Conservation (phyloP, 2,113 vertebrate species). For the Hemibagrus wyckioides region DNA sequence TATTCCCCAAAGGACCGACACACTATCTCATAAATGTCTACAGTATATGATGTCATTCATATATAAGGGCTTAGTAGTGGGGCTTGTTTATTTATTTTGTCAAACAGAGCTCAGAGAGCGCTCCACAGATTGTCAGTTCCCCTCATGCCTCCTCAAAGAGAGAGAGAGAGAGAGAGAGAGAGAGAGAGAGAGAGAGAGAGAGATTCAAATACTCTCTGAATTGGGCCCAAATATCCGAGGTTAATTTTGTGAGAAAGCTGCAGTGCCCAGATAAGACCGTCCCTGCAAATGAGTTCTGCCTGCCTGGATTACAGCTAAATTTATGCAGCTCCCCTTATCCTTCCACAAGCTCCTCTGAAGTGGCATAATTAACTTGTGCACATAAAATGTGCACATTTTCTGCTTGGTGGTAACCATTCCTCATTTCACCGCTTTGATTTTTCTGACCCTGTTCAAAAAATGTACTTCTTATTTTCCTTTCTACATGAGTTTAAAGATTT, state of each 20-base stretch:
- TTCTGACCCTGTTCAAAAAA: constrained; percentile 84
- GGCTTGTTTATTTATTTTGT: constrained; percentile 55
- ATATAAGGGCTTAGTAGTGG: constrained; percentile 44
- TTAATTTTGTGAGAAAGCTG: constrained; percentile 99
- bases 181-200: constrained; percentile 64
- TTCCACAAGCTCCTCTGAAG: constrained; percentile 98
- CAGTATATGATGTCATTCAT: constrained; percentile 47
- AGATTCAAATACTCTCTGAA: constrained; percentile 98
- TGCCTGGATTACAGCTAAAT: constrained; percentile 99
- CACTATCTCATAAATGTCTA: constrained; percentile 37
- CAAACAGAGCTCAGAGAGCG: constrained; percentile 48
- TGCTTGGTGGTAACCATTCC: constrained; percentile 95
- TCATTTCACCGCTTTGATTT: constrained; percentile 88
- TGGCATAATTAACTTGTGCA: constrained; percentile 99
- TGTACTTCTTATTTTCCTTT: constrained; percentile 82
- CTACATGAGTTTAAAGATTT: constrained; percentile 68
- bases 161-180: constrained; percentile 57
- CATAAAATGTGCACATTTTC: constrained; percentile 99
- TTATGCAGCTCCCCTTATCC: constrained; percentile 99
- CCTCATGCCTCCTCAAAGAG: constrained; percentile 44
- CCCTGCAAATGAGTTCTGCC: constrained; percentile 99
- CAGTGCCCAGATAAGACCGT: constrained; percentile 97
- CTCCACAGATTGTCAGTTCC: constrained; percentile 28
- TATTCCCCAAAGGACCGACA: constrained; percentile 18
- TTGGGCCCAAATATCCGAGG: constrained; percentile 99